Base-by-base conservation (phyloP, 2,113 vertebrate species). In the Mormyrus iriodes region DNA sequence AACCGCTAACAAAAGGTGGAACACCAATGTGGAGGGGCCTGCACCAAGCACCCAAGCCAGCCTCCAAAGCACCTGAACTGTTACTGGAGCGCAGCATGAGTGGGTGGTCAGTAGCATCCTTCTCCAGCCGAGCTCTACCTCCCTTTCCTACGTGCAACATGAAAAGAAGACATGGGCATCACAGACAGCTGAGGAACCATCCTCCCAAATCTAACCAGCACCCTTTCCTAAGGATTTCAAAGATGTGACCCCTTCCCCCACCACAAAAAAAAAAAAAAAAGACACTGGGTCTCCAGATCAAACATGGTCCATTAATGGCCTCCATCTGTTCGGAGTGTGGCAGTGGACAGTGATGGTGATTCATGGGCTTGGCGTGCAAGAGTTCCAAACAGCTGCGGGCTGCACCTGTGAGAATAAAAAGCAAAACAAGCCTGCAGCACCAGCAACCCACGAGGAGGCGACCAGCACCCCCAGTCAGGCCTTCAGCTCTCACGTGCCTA, bases 391-490 rank as follows among this genome's bases (percentile, higher is more conserved):
- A 95, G 95, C 95, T 95, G 94, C 93, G 93, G 90, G 83, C 92
- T 92, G 95, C 95, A 97, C 96, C 95, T 97, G 95, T 93, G 95
- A 91, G 91, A 4, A 4, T 69, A 15, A 52, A 88, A 93, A 92
- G 88, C 93, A 92, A 91, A 91, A 85, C 90, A 90, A 88, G 91
- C 91, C 90, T 93, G 91, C 88, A 79, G 76, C 27, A 88, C 24
- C 27, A 5, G 27, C 10, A 9, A 0, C 52, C n/a, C 39, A 46
- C 2, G 9, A 91, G 90, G 76, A 86, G 12, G 27, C 12, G 91
- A 90, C n/a, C 90, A 83, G 17, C 86, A 39, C 79, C 49, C 88
- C 88, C 46, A 46, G 12, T 85, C 44, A 85, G 46, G 82, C n/a
- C 3, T 10, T 10, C 61, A 4, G 61, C 61, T 69, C n/a, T 69